Conservation (phyloP, 2,888 invertebrate genomes). For the Blera fallax region DNA sequence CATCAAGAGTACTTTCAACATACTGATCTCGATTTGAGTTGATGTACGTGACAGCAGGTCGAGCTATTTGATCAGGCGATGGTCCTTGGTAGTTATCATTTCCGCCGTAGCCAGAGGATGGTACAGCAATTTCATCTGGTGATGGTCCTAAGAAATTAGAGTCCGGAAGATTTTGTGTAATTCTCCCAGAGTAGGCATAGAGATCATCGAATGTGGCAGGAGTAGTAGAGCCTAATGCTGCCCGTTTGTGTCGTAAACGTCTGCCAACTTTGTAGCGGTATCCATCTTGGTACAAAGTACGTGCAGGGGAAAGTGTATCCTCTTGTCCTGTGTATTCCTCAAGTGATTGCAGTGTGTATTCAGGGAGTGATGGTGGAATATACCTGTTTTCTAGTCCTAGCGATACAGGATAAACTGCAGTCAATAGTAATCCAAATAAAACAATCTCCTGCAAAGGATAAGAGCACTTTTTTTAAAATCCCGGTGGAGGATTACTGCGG, state of each 20-base stretch:
- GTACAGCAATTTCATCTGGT: slow-evolving; percentile 28
- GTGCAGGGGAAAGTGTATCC: background rate
- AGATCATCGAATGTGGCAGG: slow-evolving; percentile 22
- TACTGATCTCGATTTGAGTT: background rate
- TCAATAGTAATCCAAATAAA: slow-evolving; percentile 5
- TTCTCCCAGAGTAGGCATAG: background rate
- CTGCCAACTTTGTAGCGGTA: slow-evolving; percentile 15
- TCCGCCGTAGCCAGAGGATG: background rate
- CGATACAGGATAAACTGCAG: background rate
- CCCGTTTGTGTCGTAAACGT: background rate
- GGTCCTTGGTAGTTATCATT: slow-evolving; percentile 20
- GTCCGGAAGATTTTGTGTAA: background rate
- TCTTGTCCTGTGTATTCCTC: background rate
- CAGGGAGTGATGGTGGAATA: background rate
- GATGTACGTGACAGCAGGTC: background rate
- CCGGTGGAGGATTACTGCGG: background rate
- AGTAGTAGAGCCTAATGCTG: background rate
- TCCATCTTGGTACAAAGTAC: background rate
- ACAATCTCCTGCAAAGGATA: slow-evolving; percentile 25
- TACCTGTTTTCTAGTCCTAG: slow-evolving; percentile 9
- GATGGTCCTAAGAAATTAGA: slow-evolving; percentile 38
- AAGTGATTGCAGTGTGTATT: slow-evolving; percentile 8
- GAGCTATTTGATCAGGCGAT: slow-evolving; percentile 30
- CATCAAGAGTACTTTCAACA: background rate
- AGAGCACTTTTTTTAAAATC: background rate